Conservation (phyloP, 1,140 invertebrate species). For the Drosophila aff. region DNA sequence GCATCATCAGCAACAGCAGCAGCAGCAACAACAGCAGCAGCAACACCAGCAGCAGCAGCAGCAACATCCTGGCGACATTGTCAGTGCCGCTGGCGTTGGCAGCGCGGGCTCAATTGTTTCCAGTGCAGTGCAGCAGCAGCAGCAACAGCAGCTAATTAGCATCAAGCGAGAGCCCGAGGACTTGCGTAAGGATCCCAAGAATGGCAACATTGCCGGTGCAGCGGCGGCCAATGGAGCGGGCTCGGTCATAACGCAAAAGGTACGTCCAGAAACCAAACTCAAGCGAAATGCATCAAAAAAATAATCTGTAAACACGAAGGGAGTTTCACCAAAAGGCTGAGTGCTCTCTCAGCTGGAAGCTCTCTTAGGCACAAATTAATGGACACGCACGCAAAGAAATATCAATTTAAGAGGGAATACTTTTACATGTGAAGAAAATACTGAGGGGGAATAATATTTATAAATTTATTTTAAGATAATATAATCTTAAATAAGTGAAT, state of each 20-base stretch:
- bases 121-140: conserved; percentile 70
- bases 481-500: not conserved
- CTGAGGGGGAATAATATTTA: not conserved
- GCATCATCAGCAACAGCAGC: conserved; percentile 67
- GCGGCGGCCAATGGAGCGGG: conserved; percentile 52
- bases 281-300: conserved; percentile 9
- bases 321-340: conserved; percentile 15
- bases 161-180: conserved; percentile 85
- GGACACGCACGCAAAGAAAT: conserved; percentile 70
- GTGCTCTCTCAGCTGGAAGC: conserved; percentile 40
- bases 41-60: conserved; percentile 67
- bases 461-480: not conserved
- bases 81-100: conserved; percentile 72
- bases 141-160: conserved; percentile 76
- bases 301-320: conserved; percentile 32
- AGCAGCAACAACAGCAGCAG: conserved; percentile 60
- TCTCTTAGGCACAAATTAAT: conserved; percentile 64
- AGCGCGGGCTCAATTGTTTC: conserved; percentile 77
- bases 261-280: conserved; percentile 41
- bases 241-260: conserved; percentile 79
- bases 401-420: conserved; percentile 35
- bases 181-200: conserved; percentile 85
- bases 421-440: conserved; percentile 34
- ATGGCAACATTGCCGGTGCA: conserved; percentile 56
- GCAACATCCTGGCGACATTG: conserved; percentile 74